These are phyloP conservation scores for Pseudorectes ferrugineus DNA, from an alignment of 2,113 vertebrate species.

Conservation along the genomic window DNA sequence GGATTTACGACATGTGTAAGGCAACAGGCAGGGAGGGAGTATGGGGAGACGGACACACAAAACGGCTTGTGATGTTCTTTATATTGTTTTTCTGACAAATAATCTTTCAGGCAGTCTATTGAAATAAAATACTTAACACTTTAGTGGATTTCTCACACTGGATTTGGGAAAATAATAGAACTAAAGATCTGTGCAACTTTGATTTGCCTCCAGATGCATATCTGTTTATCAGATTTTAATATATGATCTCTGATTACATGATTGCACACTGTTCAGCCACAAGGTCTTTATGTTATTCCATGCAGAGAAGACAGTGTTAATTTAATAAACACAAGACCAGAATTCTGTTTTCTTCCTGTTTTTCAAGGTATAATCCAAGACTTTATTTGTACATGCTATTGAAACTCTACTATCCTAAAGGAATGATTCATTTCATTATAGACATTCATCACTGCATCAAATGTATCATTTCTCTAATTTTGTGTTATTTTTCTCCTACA, in stretches of 20 bases:
- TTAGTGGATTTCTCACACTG: background rate
- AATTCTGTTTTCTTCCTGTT: background rate
- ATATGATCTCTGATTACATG: background rate
- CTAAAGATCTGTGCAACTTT: background rate
- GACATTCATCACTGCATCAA: background rate
- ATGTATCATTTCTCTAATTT: background rate
- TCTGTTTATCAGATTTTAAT: background rate
- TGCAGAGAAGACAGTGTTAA: background rate
- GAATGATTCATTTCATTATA: background rate
- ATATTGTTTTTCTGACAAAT: background rate
- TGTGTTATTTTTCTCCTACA: background rate
- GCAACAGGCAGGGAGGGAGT: constrained; percentile 18
- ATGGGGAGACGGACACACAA: background rate
- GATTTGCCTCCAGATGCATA: background rate
- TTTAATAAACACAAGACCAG: background rate
- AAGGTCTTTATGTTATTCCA: background rate
- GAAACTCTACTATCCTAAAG: background rate
- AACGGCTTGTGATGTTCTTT: background rate
- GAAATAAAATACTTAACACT: background rate
- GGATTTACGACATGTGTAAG: constrained; percentile 17
- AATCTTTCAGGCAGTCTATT: background rate
- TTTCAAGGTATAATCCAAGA: background rate
- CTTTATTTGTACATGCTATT: background rate
- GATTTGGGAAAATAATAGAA: background rate
- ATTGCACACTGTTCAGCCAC: background rate